Conservation (phyloP, 2,113 vertebrate genomes). For the Variabilichromis moorii region DNA sequence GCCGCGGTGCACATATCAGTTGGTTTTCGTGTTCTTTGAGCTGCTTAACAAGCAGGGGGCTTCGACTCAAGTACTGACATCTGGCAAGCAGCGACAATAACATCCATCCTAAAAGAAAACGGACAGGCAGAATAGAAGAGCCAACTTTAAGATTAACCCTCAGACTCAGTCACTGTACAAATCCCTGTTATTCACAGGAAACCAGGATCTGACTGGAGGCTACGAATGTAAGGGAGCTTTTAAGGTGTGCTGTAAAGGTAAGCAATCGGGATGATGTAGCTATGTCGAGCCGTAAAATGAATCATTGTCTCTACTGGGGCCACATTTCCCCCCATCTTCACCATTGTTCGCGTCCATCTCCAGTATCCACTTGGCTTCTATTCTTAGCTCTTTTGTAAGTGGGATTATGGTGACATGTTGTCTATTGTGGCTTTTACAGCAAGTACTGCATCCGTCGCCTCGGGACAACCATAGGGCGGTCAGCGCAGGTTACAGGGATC, state of each 20-base stretch:
- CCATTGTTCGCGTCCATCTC: conserved; percentile 46
- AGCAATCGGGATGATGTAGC: conserved; percentile 44
- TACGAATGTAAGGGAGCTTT: conserved; percentile 22
- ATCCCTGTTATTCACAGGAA: conserved; percentile 3
- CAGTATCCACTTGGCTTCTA: conserved; percentile 59
- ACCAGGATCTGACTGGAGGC: conserved; percentile 20
- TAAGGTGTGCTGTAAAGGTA: conserved; percentile 29
- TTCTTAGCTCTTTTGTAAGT: conserved; percentile 58
- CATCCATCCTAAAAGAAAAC: background rate
- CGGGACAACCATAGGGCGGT: conserved; percentile 14
- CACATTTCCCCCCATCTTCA: background rate
- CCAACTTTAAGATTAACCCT: background rate
- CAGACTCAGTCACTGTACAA: background rate
- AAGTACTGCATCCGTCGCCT: conserved; percentile 38
- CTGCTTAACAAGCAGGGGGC: conserved; percentile 8
- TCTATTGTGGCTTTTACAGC: conserved; percentile 41
- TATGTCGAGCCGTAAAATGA: conserved; percentile 45
- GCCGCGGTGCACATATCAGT: background rate
- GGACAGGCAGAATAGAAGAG: background rate
- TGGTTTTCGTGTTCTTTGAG: background rate
- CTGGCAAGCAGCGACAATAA: conserved; percentile 24
- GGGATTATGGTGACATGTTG: conserved; percentile 56
- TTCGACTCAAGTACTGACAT: conserved; percentile 34
- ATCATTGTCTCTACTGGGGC: conserved; percentile 17
- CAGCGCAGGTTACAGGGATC: conserved; percentile 9